phyloP scores from a whole-genome alignment of 2,797 vertebrate species.

The Neosilurus hyrtlii region DNA sequence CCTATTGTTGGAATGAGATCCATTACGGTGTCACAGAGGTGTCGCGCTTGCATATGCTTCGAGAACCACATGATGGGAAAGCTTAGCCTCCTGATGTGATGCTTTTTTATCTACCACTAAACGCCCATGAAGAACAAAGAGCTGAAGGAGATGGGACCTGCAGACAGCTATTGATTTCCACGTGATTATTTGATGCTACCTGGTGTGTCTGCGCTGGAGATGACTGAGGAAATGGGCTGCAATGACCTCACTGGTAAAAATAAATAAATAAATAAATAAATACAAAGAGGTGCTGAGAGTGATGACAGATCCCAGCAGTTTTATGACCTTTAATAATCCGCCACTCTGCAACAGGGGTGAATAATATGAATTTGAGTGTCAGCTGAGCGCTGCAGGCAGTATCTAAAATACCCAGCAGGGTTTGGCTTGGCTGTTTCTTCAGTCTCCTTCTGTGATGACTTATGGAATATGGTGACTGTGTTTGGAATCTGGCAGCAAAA shows the following conservation, averaged over 20 bases:
- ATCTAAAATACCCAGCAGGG: conserved; percentile 47
- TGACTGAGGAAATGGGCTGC: conserved; percentile 8
- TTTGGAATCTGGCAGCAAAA: conserved; percentile 8
- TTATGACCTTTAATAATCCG: conserved; percentile 57
- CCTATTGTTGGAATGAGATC: neutral
- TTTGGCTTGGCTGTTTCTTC: conserved; percentile 26
- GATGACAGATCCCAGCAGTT: conserved; percentile 51
- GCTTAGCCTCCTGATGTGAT: conserved; percentile 28
- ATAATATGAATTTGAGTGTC: conserved; percentile 48
- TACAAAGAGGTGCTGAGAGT: conserved; percentile 33
- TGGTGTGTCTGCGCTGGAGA: conserved; percentile 35
- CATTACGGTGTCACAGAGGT: neutral
- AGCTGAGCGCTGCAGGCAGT: conserved; percentile 38
- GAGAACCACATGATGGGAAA: conserved; percentile 11
- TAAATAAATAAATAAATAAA: conserved; percentile 17
- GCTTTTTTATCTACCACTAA: conserved; percentile 42
- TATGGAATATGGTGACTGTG: neutral
- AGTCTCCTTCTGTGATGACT: conserved; percentile 2
- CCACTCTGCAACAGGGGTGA: conserved; percentile 39
- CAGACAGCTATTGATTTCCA: conserved; percentile 52
- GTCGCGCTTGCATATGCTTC: neutral
- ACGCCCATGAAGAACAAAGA: conserved; percentile 54
- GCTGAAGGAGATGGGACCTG: conserved; percentile 28
- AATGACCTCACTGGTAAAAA: conserved; percentile 40
- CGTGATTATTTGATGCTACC: conserved; percentile 52